Conservation (phyloP, 2,797 vertebrate species). For the Muraenolepis orangiensis region DNA sequence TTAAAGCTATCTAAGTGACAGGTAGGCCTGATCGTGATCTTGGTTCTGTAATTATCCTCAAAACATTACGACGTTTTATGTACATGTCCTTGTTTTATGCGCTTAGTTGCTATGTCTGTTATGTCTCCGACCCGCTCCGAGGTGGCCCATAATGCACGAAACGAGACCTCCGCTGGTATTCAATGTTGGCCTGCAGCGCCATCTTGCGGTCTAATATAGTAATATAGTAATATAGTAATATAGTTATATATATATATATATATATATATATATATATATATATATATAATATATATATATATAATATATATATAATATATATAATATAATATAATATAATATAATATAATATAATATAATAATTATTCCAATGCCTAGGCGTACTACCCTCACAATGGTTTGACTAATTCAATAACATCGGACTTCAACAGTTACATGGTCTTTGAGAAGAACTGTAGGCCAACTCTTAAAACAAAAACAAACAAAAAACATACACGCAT, state of each 20-base stretch:
- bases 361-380: no score
- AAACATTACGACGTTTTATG: not conserved
- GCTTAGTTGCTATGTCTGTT: not conserved
- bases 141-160: not conserved
- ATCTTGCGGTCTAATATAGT: conserved; percentile 2
- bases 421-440: no score
- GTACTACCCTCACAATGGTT: no score
- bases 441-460: no score
- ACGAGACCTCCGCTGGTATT: not conserved
- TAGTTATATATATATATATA: not conserved
- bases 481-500: no score
- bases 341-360: no score
- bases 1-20: not conserved
- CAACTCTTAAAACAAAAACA: not conserved
- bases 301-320: not conserved
- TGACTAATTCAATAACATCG: no score
- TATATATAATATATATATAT: not conserved
- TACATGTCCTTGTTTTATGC: not conserved
- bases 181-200: not conserved
- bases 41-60: not conserved
- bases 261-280: not conserved
- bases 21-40: not conserved
- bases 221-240: not conserved
- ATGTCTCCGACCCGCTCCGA: not conserved
- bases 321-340: no score